Base-by-base conservation (phyloP, 2,888 invertebrate genomes). In the Drosophila hawaiiensis region DNA sequence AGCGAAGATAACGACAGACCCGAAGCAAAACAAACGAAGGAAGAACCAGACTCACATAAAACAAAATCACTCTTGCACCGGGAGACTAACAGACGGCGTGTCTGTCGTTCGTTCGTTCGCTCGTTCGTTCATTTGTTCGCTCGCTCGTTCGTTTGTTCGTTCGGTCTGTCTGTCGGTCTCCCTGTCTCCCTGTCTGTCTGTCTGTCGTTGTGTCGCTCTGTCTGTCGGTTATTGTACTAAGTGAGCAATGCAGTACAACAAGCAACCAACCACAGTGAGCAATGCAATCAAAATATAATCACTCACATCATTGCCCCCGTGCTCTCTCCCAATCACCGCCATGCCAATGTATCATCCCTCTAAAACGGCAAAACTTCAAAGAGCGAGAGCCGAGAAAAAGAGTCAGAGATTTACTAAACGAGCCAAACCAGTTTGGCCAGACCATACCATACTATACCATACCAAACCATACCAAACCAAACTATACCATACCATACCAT, bases 301-400 rank as follows among this genome's bases (percentile, higher is more conserved):
- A 91, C 91, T 87, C 91, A 91, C 91, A 89, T 86, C 91, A 91
- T 87, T 90, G 91, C 91, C 90, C 82, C 85, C 86, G 90, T 90
- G 85, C 85, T 89, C 89, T 90, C 84, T 84, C 86, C 84, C 84
- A 84, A 90, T 84, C 89, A 78, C 77, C 76, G 76, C 79, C 79
- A 83, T 83, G 85, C 91, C 78, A 83, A 77, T 78, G 90, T 91
- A 90, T 90, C 90, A 85, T 89, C 85, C 85, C 85, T 85, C 87
- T 74, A 72, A 78, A 91, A 91, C 91, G 86, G 86, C 90, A 68
- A 87, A 86, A 86, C 90, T 77, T 91, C 86, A 86, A 86, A 86
- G 90, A 58, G 77, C 47, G 82, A 89, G 91, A 91, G 58, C 58
- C 41, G 80, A 85, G 80, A 81, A 73, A 90, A 90, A 89, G 91